phyloP scores from a whole-genome alignment of 2,113 vertebrate genomes.

The Gambusia holbrooki region DNA sequence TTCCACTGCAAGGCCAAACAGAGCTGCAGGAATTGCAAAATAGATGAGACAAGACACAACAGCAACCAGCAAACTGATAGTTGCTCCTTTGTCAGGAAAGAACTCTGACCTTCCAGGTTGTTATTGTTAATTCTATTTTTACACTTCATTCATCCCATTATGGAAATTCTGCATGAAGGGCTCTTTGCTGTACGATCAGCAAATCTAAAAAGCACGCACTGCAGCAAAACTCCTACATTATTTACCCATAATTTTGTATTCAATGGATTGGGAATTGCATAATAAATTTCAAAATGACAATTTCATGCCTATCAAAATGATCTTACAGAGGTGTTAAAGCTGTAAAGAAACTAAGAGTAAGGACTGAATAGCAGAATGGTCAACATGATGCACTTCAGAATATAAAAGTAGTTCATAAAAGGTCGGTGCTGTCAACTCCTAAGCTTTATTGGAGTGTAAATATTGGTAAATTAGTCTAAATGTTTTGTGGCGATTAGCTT shows the following conservation, averaged over 20 bases:
- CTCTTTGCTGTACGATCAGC: neutral
- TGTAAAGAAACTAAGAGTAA: neutral
- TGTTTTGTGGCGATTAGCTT: neutral
- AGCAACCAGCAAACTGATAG: constrained; percentile 2
- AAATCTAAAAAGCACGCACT: too few relatives aligned
- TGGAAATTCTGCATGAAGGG: neutral
- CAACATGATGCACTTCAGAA: too few relatives aligned
- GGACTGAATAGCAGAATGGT: too few relatives aligned
- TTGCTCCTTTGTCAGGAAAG: neutral
- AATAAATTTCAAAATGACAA: neutral
- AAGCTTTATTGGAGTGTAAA: neutral
- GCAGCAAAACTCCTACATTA: too few relatives aligned
- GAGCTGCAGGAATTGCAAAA: constrained; percentile 45
- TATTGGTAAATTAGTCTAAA: neutral
- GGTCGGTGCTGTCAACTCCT: too few relatives aligned
- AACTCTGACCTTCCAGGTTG: neutral
- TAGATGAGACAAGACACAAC: constrained; percentile 35
- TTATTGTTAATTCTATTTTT: neutral
- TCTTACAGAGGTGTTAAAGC: neutral
- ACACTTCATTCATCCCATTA: neutral
- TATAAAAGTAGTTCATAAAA: too few relatives aligned
- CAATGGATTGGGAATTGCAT: neutral
- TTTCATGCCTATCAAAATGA: neutral
- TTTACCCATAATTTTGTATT: neutral
- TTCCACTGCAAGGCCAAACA: constrained; percentile 22